Base-by-base conservation (phyloP, 1,140 invertebrate species). In the Zaprionus davidi region DNA sequence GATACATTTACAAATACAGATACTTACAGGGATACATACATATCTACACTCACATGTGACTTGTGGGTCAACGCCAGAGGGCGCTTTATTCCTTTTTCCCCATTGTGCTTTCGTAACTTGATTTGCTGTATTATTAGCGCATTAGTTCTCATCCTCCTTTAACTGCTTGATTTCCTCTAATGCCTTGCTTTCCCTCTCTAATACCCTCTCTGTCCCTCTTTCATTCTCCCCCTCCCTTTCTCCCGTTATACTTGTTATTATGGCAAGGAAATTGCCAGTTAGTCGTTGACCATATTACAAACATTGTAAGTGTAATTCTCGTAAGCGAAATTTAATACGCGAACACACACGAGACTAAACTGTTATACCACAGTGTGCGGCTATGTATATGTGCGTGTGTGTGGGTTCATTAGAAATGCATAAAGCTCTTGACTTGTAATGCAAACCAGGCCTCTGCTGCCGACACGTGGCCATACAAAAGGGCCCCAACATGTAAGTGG, bases 31-130 rank as follows among this genome's bases (percentile, higher is more conserved):
- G 28, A 62, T 34, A 20, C 15, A 62, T 34, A 20, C 15, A 49
- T 9, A 31, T 24, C 38, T 13, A 20, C 20, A 20, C 34, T 24
- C 46, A 24, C 58, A 73, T 56, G 53, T 71, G 67, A 64, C 72
- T 83, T 80, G 70, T 87, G 73, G 84, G 83, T 87, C 84, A 88
- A 83, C 84, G 77, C 64, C 56, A 87, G 84, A 83, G 84, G 83
- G 77, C 77, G 78, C 7, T n/a, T 17, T 46, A 66, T 31, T 22
- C 55, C 55, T 65, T 22, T 55, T 58, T 41, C 58, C 51, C 59
- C 51, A 65, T 71, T 58, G 17, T 41, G 60, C 73, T 58, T 26
- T 65, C 28, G 12, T 71, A 65, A 76, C 11, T 66, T 71, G 73
- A 76, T 76, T 71, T 76, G 60, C 73, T 71, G 17, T 76, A 71